Conservation (phyloP, 2,113 vertebrate genomes). For the Silurus glanis region DNA sequence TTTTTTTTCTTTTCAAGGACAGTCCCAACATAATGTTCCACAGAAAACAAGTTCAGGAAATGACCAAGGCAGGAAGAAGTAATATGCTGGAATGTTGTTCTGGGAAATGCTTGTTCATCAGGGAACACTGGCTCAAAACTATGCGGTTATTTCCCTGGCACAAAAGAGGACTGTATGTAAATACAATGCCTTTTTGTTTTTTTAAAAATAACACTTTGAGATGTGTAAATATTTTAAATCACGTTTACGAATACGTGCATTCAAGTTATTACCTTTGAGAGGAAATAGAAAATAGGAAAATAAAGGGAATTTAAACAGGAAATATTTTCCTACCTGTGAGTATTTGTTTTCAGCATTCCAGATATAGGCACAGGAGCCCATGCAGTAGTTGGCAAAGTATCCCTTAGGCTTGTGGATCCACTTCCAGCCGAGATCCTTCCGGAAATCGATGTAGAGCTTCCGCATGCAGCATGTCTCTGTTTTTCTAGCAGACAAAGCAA, state of each 20-base stretch:
- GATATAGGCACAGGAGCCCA: slow-evolving; percentile 89
- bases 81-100: slow-evolving; percentile 27
- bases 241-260: background rate
- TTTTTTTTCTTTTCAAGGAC: background rate
- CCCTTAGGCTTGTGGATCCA: slow-evolving; percentile 89
- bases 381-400: slow-evolving; percentile 88
- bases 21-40: background rate
- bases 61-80: slow-evolving; percentile 9
- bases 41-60: slow-evolving; percentile 29
- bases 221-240: background rate
- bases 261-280: background rate
- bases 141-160: background rate
- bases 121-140: slow-evolving; percentile 10
- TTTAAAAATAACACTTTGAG: background rate
- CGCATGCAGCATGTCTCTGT: slow-evolving; percentile 80
- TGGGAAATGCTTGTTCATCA: slow-evolving; percentile 13
- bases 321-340: slow-evolving; percentile 75
- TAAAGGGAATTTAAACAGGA: background rate
- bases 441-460: slow-evolving; percentile 87
- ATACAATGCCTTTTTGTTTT: background rate
- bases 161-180: background rate
- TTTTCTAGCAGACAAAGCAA: slow-evolving; percentile 62
- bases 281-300: background rate
- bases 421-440: slow-evolving; percentile 89
- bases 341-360: slow-evolving; percentile 90